Conservation (phyloP, 2,888 invertebrate species). For the Archips xylosteana region DNA sequence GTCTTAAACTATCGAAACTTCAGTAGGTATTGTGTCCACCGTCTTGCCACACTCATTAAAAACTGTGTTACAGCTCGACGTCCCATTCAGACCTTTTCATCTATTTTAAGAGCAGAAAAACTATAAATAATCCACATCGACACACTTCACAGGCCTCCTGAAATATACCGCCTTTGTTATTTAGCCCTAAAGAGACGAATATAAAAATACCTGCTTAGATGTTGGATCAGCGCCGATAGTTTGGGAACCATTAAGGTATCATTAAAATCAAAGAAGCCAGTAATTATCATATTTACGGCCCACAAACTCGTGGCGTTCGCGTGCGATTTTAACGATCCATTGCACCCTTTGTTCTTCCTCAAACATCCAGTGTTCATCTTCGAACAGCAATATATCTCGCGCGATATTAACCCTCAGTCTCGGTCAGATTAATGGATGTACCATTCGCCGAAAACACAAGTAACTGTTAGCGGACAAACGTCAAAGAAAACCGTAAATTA, state of each 20-base stretch:
- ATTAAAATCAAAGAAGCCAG: conserved; percentile 60
- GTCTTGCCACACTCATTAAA: not conserved
- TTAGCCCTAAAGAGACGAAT: conserved; percentile 14
- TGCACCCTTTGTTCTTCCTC: conserved; percentile 70
- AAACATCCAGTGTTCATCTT: conserved; percentile 53
- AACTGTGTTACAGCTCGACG: not conserved
- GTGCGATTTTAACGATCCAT: conserved; percentile 74
- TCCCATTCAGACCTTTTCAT: conserved; percentile 9
- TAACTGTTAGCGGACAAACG: conserved; percentile 64
- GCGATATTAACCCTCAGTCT: conserved; percentile 61
- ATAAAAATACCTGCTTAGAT: conserved; percentile 25
- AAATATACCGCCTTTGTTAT: conserved; percentile 32
- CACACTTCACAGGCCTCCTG: conserved; percentile 36
- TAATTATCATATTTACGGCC: conserved; percentile 60
- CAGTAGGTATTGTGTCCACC: too few species aligned
- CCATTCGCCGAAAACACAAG: conserved; percentile 65
- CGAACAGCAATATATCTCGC: conserved; percentile 65
- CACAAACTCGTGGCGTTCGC: conserved; percentile 49
- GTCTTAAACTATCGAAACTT: too few species aligned
- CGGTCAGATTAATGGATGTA: conserved; percentile 73
- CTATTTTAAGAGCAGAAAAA: conserved; percentile 11
- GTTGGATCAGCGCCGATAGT: conserved; percentile 22
- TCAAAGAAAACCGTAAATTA: conserved; percentile 64
- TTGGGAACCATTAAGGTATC: conserved; percentile 50
- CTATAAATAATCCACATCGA: conserved; percentile 35